Evolutionary conservation across 2,797 vertebrate genomes (phyloP).

Genomic region (Sebastes reedi): DNA sequence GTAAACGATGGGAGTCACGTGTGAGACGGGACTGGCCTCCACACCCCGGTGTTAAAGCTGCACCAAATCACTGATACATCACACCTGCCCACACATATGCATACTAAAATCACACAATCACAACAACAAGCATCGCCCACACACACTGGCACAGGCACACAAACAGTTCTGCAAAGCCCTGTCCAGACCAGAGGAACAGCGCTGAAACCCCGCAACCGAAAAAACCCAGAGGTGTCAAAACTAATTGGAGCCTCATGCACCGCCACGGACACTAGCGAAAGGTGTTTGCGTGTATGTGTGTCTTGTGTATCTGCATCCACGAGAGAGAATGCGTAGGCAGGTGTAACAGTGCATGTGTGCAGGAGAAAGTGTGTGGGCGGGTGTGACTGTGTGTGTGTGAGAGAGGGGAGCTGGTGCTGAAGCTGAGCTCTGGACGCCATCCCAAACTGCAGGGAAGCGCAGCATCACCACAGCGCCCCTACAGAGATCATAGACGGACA

Average conservation of each 20-base stretch:
- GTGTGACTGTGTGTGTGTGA: constrained; percentile 33
- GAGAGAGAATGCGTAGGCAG: constrained; percentile 51
- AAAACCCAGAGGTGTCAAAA: constrained; percentile 39
- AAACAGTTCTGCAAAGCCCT: not conserved
- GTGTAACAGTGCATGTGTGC: constrained; percentile 38
- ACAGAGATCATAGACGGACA: constrained; percentile 44
- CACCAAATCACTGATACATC: constrained; percentile 30
- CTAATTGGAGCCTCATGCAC: constrained; percentile 45
- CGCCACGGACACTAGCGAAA: not conserved
- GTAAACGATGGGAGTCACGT: constrained; percentile 21
- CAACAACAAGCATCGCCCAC: constrained; percentile 55
- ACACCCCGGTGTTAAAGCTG: constrained; percentile 23
- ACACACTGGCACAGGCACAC: not conserved
- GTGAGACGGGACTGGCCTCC: constrained; percentile 40
- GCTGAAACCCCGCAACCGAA: constrained; percentile 19
- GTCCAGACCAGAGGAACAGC: constrained; percentile 49
- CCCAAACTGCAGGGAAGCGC: constrained; percentile 62
- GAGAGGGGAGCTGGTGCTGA: constrained; percentile 49
- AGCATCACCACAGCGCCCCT: constrained; percentile 25
- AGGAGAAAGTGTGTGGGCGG: constrained; percentile 44
- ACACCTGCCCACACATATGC: constrained; percentile 64
- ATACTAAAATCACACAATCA: constrained; percentile 50
- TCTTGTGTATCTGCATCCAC: constrained; percentile 33
- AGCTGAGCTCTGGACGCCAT: constrained; percentile 61
- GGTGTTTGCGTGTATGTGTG: constrained; percentile 12